Base-by-base conservation (phyloP, 2,113 vertebrate genomes). In the Vombatus ursinus region DNA sequence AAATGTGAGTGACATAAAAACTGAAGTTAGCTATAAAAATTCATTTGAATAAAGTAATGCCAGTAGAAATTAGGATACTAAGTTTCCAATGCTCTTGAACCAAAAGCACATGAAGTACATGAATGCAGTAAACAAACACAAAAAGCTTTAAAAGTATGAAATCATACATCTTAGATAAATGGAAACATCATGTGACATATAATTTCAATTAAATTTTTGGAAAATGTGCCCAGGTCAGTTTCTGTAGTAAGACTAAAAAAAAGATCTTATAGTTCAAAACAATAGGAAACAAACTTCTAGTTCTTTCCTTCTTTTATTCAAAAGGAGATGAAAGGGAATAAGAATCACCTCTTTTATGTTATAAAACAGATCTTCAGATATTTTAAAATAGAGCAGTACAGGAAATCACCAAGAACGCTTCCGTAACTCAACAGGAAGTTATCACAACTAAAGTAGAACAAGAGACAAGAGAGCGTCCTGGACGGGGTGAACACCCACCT, bases 401-500 rank as follows among this genome's bases (percentile, higher is more conserved):
- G 50, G 48, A 23, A 16, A 94, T 37, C 3, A 91, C 8, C 31
- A 90, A 52, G 31, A 31, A n/a, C 54, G 10, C 44, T 94, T 91
- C 93, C 47, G 90, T 2, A 93, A 16, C 57, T 84, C n/a, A 8
- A 8, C 3, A 84, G 12, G 92, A 68, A 90, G 10, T 37, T 94
- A 47, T n/a, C 22, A 26, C 2, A 68, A n/a, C 10, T 90, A 50
- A 91, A 0, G 2, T 12, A 7, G n/a, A 10, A 11, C 24, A 89
- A 48, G 2, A 11, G 10, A 57, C 26, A 48, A 31, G 91, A 91
- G 52, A 77, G 49, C 23, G 47, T 24, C 8, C 89, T 12, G 7
- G 25, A 90, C 12, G 2, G 2, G 8, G 11, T 12, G 48, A 48
- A 25, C 48, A 26, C 98, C 52, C 96, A 99, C 99, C 99, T 99